These are phyloP conservation scores for Ophion ellenae DNA, from an alignment of 2,888 invertebrate species.

Conservation along the genomic window DNA sequence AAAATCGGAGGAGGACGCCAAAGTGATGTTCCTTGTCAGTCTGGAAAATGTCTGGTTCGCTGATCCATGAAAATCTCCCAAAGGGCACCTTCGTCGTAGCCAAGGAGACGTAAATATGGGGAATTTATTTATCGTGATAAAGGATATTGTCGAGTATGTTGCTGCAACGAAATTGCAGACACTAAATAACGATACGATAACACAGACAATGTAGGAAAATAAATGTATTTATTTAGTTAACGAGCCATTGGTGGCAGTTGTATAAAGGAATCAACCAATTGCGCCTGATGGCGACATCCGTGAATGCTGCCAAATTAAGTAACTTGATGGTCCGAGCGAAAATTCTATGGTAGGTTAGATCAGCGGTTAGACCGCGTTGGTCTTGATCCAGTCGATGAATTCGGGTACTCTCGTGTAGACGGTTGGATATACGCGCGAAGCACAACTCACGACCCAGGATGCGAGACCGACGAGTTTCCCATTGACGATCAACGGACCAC, in stretches of 20 bases:
- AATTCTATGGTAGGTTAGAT: not conserved
- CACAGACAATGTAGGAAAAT: not conserved
- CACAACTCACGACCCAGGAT: constrained; percentile 78
- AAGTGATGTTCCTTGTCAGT: not conserved
- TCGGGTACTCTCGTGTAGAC: constrained; percentile 76
- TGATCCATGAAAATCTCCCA: constrained; percentile 33
- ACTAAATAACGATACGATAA: not conserved
- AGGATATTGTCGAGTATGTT: not conserved
- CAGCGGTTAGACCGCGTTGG: constrained; percentile 61
- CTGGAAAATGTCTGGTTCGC: constrained; percentile 35
- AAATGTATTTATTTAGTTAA: not conserved
- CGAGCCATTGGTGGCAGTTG: not conserved
- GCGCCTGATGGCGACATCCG: not conserved
- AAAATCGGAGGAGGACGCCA: not conserved
- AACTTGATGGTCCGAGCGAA: not conserved
- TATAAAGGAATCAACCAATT: not conserved
- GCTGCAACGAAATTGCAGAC: not conserved
- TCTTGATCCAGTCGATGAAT: constrained; percentile 73
- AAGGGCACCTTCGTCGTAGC: constrained; percentile 9
- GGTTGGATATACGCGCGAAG: constrained; percentile 72
- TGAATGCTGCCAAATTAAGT: not conserved
- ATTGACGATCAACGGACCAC: constrained; percentile 76
- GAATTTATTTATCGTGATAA: constrained; percentile 10
- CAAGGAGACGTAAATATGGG: constrained; percentile 2
- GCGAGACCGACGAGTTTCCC: constrained; percentile 76